phyloP scores from a whole-genome alignment of 2,888 invertebrate species.

The Neocrepidodera transversa region DNA sequence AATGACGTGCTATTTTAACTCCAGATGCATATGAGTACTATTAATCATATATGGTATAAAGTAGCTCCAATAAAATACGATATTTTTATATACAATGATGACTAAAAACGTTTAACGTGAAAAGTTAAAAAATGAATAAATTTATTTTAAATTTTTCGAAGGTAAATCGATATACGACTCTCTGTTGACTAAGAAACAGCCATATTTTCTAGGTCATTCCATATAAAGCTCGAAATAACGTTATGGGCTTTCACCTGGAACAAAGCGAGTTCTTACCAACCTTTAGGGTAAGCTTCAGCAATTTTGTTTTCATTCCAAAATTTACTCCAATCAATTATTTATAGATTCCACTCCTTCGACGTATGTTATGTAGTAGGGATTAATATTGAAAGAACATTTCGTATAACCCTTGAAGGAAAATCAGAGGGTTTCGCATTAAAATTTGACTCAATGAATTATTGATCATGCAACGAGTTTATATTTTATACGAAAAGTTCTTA shows the following conservation, averaged over 20 bases:
- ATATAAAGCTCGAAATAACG: too few species aligned
- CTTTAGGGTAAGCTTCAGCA: not conserved
- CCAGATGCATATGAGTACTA: slow-evolving; percentile 6
- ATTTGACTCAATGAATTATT: slow-evolving; percentile 23
- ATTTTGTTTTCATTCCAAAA: not conserved
- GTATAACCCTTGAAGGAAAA: slow-evolving; percentile 16
- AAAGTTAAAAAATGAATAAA: too few species aligned
- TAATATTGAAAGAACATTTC: slow-evolving; percentile 21
- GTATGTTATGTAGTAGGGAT: slow-evolving; percentile 15
- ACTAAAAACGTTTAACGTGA: too few species aligned
- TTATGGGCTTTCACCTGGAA: too few species aligned
- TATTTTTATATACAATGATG: too few species aligned
- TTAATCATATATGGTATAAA: slow-evolving; percentile 1
- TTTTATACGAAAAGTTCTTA: not conserved
- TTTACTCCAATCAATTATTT: slow-evolving; percentile 11
- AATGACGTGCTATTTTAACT: slow-evolving; percentile 10
- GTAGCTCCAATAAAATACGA: not conserved
- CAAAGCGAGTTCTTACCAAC: not conserved
- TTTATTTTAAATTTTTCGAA: too few species aligned
- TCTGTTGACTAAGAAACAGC: too few species aligned
- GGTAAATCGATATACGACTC: too few species aligned
- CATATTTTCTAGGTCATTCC: too few species aligned
- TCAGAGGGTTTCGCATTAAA: slow-evolving; percentile 19
- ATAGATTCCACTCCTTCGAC: not conserved
- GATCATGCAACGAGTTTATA: slow-evolving; percentile 7